Base-by-base conservation (phyloP, 2,888 invertebrate genomes). In the Rotaria macrura region DNA sequence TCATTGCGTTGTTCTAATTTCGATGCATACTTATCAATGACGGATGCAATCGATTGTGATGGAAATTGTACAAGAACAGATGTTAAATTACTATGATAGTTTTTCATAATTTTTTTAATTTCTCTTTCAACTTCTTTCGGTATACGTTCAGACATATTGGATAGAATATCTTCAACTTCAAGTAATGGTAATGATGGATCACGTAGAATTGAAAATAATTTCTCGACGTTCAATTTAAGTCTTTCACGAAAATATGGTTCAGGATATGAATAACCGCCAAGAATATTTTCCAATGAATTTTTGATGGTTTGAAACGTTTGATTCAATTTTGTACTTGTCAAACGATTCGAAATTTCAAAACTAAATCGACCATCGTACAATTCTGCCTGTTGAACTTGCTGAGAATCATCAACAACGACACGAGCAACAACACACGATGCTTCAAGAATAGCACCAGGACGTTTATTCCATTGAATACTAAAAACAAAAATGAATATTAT, bases 1-100 rank as follows among this genome's bases (percentile, higher is more conserved):
- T 97, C 97, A 49, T 6, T 47, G 25, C 65, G 79, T 10, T 79
- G 84, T 40, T 86, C 85, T 38, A 83, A 74, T 40, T 79, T 83
- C 34, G 57, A 52, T 14, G 86, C 86, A 29, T 84, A 85, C 43
- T 54, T 84, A 40, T 84, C 84, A 84, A 79, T 85, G 49, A 43
- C 29, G 85, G 83, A 87, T 87, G 72, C 87, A 84, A 91, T 89
- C 91, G 95, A 95, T 89, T 97, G 97, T 89, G 96, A 96, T 1
- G 97, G 98, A 91, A 99, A 99, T 92, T 97, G 96, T 1, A 96
- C 96, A 65, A 98, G 92, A 1, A 98, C 96, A 79, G 96, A 96
- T 0, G 98, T 98, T 86, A 98, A 96, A 90, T 98, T 98, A 87
- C 96, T 93, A 89, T 96, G 95, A 90, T 98, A 98, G 2, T 95